Percentiles rank a stretch among this genome's conserved stretches.
Conservation (phyloP, 2,113 vertebrate species). For the Vimba vimba region DNA sequence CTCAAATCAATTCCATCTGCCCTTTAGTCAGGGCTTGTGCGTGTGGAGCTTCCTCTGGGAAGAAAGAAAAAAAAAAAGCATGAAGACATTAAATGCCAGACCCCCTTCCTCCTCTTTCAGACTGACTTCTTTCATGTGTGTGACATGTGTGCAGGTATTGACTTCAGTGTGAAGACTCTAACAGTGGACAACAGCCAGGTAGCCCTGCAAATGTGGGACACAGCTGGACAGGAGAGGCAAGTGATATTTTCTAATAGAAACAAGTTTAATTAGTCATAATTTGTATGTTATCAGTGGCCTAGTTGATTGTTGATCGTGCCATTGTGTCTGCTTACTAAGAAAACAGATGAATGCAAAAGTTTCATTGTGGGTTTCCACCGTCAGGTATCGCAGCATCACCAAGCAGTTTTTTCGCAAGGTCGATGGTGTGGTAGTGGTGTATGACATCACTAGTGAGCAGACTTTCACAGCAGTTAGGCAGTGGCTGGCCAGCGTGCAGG, state of each 20-base stretch:
- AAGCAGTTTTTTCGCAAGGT: conserved; percentile 96
- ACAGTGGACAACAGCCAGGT: conserved; percentile 81
- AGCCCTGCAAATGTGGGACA: conserved; percentile 93
- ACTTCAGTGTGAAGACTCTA: conserved; percentile 91
- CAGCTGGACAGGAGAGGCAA: conserved; percentile 91
- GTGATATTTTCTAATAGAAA: background rate
- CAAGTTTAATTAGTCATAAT: background rate
- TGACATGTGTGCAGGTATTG: conserved; percentile 77
- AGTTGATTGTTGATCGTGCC: background rate
- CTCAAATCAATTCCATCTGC: conserved; percentile 38
- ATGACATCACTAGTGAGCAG: conserved; percentile 84
- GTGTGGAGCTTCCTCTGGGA: background rate
- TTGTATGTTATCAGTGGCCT: background rate
- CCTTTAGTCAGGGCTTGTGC: conserved; percentile 22
- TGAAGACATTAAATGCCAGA: background rate
- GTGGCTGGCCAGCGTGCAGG: conserved; percentile 90
- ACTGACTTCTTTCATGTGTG: background rate
- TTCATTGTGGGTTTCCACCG: background rate
- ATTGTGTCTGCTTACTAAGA: background rate
- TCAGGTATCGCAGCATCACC: conserved; percentile 91
- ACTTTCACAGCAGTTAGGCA: conserved; percentile 86
- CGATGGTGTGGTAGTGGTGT: conserved; percentile 89
- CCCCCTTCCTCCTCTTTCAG: background rate
- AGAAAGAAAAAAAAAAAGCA: background rate
- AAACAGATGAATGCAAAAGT: background rate